A percentile compares a stretch with the other conserved stretches of the same genome.
Conservation (phyloP, 2,113 vertebrate genomes). For the Struthidea cinerea region DNA sequence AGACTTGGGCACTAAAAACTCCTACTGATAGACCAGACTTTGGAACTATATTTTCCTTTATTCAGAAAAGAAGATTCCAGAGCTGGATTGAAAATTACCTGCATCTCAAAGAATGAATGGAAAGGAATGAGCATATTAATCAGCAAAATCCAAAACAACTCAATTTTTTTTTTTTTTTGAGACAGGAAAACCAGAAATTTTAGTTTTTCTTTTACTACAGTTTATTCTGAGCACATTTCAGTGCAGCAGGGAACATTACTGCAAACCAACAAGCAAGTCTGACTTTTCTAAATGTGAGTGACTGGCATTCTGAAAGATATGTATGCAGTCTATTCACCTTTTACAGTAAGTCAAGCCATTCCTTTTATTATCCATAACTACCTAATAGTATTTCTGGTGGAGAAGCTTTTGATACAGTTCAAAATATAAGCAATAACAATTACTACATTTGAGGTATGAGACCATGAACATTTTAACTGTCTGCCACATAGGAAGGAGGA, state of each 20-base stretch:
- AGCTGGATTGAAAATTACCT: not conserved
- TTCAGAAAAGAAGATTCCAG: not conserved
- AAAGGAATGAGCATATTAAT: not conserved
- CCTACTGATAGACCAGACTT: not conserved
- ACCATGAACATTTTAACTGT: not conserved
- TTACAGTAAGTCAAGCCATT: not conserved
- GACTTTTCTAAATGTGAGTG: not conserved
- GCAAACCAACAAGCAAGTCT: not conserved
- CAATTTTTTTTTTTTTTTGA: not conserved
- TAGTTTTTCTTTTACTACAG: not conserved
- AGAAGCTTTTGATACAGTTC: not conserved
- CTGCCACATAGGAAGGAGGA: not conserved
- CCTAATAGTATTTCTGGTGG: not conserved
- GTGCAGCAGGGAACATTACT: slow-evolving; percentile 18
- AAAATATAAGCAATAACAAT: not conserved
- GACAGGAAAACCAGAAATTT: not conserved
- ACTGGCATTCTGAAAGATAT: not conserved
- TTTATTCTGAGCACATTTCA: slow-evolving; percentile 57
- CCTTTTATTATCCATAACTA: not conserved
- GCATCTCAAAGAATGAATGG: not conserved
- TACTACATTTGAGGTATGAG: not conserved
- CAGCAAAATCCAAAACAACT: not conserved
- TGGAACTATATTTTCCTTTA: not conserved
- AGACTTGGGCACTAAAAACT: not conserved
- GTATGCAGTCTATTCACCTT: not conserved